Conservation (phyloP, 2,888 invertebrate species). For the Nephrotoma guestfalica region DNA sequence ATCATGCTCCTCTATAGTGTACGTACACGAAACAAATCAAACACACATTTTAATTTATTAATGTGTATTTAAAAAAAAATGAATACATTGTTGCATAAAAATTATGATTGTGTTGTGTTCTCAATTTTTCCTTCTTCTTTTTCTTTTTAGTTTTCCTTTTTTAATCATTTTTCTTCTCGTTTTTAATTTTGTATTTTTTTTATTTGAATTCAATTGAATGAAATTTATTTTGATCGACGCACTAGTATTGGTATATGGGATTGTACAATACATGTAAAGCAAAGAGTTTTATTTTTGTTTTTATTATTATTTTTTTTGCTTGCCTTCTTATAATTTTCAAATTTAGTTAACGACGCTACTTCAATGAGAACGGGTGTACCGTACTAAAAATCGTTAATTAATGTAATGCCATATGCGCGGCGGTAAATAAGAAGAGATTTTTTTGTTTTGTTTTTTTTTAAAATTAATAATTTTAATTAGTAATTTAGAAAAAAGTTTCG, state of each 20-base stretch:
- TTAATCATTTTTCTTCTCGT: background rate
- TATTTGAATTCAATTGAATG: background rate
- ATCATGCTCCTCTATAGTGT: background rate
- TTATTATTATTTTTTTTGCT: background rate
- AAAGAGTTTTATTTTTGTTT: background rate
- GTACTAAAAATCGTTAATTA: background rate
- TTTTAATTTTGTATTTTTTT: background rate
- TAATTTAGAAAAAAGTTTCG: background rate
- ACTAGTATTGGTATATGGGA: background rate
- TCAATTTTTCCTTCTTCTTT: background rate
- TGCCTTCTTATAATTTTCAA: background rate
- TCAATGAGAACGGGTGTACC: conserved; percentile 5
- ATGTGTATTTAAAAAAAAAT: background rate
- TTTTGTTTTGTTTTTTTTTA: background rate
- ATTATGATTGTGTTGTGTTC: background rate
- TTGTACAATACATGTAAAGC: background rate
- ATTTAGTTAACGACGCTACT: conserved; percentile 6
- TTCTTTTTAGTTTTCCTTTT: background rate
- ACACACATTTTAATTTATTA: background rate
- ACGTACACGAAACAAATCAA: background rate
- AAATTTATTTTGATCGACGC: background rate
- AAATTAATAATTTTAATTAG: background rate
- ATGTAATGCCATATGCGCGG: conserved; percentile 7
- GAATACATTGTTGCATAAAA: background rate
- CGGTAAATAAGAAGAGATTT: conserved; percentile 1